phyloP scores from a whole-genome alignment of 2,113 vertebrate genomes.

The Albula goreensis region DNA sequence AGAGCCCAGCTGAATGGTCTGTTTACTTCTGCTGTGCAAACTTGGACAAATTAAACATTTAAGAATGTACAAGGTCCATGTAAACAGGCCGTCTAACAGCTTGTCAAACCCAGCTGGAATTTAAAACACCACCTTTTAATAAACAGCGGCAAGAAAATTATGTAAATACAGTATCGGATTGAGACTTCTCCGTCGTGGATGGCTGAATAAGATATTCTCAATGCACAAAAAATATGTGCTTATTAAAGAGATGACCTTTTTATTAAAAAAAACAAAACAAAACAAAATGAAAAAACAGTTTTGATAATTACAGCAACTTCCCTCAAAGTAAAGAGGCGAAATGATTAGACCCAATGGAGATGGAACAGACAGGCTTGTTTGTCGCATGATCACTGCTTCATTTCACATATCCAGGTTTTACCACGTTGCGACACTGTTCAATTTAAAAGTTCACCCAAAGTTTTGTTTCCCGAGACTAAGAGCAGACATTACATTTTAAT shows the following conservation, averaged over 20 bases:
- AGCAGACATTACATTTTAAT: constrained; percentile 24
- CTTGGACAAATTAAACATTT: neutral
- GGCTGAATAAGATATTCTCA: neutral
- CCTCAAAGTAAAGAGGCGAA: neutral
- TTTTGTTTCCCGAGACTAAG: constrained; percentile 17
- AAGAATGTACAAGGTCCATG: neutral
- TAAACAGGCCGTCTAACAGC: neutral
- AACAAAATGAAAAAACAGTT: neutral
- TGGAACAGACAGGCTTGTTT: neutral
- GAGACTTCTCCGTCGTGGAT: neutral
- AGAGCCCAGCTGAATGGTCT: neutral
- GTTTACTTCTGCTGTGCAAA: neutral
- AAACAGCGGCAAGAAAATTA: neutral
- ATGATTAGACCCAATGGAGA: neutral
- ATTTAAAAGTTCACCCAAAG: neutral
- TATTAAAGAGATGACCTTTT: neutral
- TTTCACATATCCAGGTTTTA: constrained; percentile 1
- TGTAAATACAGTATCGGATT: neutral
- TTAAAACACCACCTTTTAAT: neutral
- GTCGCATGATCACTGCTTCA: neutral
- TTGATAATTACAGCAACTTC: neutral
- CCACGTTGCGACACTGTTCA: neutral
- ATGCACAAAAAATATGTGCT: neutral
- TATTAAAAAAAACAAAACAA: neutral
- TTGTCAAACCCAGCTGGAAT: neutral